Conservation (phyloP, 2,797 vertebrate species). For the Micromesistius poutassou region DNA sequence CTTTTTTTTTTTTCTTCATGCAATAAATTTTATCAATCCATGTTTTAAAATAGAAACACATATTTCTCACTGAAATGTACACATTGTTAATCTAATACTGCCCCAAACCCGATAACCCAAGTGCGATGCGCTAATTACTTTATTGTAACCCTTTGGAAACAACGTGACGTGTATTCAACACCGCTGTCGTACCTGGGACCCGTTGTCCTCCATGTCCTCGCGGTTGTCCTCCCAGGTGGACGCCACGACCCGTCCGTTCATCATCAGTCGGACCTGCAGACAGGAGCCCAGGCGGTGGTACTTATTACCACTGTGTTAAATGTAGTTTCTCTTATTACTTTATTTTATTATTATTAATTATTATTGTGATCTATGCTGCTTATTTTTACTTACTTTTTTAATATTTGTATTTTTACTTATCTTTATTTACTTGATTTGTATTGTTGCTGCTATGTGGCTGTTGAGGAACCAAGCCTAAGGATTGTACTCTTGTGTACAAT, state of each 20-base stretch:
- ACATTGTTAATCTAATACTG: background rate
- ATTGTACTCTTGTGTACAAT: too few relatives aligned
- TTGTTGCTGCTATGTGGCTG: too few relatives aligned
- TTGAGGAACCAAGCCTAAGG: too few relatives aligned
- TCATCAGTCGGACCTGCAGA: slow-evolving; percentile 59
- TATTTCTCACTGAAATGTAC: background rate
- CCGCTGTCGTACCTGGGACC: slow-evolving; percentile 49
- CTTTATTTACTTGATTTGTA: too few relatives aligned
- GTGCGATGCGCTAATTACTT: background rate
- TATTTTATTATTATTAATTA: too few relatives aligned
- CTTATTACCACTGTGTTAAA: too few relatives aligned
- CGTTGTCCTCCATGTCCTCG: slow-evolving; percentile 71
- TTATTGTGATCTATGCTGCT: too few relatives aligned
- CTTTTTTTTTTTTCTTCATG: background rate
- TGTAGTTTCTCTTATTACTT: too few relatives aligned
- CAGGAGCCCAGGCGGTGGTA: background rate
- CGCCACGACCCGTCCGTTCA: slow-evolving; percentile 35
- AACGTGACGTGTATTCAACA: background rate
- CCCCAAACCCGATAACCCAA: background rate
- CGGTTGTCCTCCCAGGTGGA: slow-evolving; percentile 73
- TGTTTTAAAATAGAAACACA: slow-evolving; percentile 1
- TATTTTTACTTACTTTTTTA: too few relatives aligned
- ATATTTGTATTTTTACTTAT: too few relatives aligned
- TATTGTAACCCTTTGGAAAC: background rate
- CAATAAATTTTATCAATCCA: background rate